These are phyloP conservation scores for Himalopsyche kuldschensis DNA, from an alignment of 2,888 invertebrate genomes.

Conservation along the genomic window DNA sequence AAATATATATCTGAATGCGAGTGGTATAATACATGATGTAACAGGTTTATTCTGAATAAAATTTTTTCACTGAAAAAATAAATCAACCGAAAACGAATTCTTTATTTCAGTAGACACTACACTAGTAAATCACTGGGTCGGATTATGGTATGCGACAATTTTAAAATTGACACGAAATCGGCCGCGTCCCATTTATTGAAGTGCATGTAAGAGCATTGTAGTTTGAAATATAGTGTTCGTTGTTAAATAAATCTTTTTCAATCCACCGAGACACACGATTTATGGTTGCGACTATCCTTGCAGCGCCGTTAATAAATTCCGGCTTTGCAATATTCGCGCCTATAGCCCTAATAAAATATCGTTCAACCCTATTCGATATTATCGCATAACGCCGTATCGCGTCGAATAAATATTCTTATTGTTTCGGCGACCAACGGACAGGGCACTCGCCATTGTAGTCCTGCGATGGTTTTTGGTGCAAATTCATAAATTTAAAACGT, in stretches of 20 bases:
- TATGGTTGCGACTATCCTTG: slow-evolving; percentile 22
- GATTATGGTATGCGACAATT: not conserved
- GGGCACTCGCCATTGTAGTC: not conserved
- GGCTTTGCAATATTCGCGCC: slow-evolving; percentile 32
- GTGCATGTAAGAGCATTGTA: not conserved
- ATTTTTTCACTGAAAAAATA: too few relatives aligned
- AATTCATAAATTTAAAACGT: too few relatives aligned
- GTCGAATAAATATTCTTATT: slow-evolving; percentile 22
- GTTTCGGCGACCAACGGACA: slow-evolving; percentile 7
- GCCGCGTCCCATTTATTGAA: not conserved
- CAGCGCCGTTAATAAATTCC: slow-evolving; percentile 32
- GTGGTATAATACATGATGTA: too few relatives aligned
- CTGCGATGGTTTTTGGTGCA: not conserved
- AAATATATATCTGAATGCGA: too few relatives aligned
- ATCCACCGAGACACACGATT: slow-evolving; percentile 24
- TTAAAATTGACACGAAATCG: not conserved
- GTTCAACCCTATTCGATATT: slow-evolving; percentile 14
- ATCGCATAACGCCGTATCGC: slow-evolving; percentile 16
- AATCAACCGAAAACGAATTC: not conserved
- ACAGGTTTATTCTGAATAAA: too few relatives aligned
- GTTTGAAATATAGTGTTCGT: not conserved
- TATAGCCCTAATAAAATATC: slow-evolving; percentile 27
- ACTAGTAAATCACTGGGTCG: not conserved
- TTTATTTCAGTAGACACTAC: not conserved
- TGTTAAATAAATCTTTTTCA: slow-evolving; percentile 9